Conservation (phyloP, 23 tunicate genomes). For the Diplosoma virens region DNA sequence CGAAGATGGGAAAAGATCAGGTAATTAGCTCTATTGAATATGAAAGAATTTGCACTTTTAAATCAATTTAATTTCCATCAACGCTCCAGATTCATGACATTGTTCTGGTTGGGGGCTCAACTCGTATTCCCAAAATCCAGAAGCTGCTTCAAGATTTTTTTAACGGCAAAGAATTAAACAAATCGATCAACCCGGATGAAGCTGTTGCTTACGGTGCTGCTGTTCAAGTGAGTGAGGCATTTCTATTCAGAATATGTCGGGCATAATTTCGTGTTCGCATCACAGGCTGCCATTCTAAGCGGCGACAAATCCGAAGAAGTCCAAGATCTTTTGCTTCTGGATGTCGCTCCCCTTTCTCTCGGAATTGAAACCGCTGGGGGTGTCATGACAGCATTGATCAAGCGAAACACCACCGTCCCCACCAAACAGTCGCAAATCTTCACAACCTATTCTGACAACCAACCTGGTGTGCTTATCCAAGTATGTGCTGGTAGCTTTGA, state of each 20-base stretch:
- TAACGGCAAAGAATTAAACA: constrained; percentile 89
- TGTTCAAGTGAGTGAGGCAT: constrained; percentile 35
- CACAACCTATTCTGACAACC: constrained; percentile 98
- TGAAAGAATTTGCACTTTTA: background rate
- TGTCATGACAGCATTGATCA: constrained; percentile 96
- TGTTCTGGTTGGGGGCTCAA: constrained; percentile 95
- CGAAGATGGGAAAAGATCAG: constrained; percentile 75
- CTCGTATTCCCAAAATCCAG: constrained; percentile 94
- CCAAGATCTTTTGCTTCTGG: constrained; percentile 95
- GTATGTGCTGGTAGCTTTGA: constrained; percentile 21
- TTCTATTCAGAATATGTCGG: background rate
- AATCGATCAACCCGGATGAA: constrained; percentile 98
- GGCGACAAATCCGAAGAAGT: constrained; percentile 98
- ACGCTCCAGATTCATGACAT: constrained; percentile 79
- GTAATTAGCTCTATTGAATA: background rate
- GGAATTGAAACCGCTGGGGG: constrained; percentile 99
- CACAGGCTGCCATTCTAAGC: constrained; percentile 84
- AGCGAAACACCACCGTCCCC: constrained; percentile 99
- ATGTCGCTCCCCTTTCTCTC: constrained; percentile 97
- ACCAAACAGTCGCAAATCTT: constrained; percentile 93
- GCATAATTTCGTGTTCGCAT: too few relatives aligned
- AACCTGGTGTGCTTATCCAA: constrained; percentile 97
- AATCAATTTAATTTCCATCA: background rate
- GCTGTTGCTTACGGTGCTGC: constrained; percentile 99
- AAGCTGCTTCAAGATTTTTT: constrained; percentile 77